A percentile compares a stretch with the other conserved stretches of the same genome.
Evolutionary conservation across 2,113 vertebrate genomes (phyloP).

Genomic region (Salvator merianae): DNA sequence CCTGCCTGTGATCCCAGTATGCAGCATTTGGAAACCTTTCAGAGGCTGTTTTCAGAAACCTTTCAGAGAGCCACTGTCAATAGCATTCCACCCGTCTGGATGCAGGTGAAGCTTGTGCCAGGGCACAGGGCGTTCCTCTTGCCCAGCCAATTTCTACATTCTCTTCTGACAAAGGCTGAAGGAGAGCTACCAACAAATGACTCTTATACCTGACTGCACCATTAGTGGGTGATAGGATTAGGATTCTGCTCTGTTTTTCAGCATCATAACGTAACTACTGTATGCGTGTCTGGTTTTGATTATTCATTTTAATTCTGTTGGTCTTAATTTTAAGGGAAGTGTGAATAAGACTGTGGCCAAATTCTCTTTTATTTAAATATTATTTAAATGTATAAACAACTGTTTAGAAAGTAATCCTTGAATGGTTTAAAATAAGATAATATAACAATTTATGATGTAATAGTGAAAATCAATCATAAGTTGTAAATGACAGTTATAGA

Average conservation of each 20-base stretch:
- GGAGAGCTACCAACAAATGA: neutral
- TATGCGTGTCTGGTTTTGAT: no score
- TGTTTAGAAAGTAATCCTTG: no score
- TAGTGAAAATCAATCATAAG: neutral
- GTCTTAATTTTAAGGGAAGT: no score
- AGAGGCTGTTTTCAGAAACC: no score
- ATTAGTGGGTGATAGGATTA: neutral
- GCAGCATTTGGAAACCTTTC: no score
- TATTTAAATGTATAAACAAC: neutral
- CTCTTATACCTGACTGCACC: no score
- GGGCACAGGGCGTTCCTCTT: neutral
- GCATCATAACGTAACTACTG: no score
- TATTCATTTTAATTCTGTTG: no score
- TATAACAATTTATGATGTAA: neutral
- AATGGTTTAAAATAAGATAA: neutral
- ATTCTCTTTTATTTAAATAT: neutral
- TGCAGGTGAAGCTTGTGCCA: neutral
- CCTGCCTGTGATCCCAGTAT: neutral
- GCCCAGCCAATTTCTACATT: neutral
- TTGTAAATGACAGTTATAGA: neutral
- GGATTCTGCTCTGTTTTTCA: no score
- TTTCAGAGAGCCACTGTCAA: no score
- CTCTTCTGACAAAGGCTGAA: neutral
- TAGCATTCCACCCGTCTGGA: no score
- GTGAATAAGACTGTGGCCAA: no score